A percentile compares a stretch with the other conserved stretches of the same genome.
Conservation (phyloP, 2,113 vertebrate species). For the Baryphthengus martii region DNA sequence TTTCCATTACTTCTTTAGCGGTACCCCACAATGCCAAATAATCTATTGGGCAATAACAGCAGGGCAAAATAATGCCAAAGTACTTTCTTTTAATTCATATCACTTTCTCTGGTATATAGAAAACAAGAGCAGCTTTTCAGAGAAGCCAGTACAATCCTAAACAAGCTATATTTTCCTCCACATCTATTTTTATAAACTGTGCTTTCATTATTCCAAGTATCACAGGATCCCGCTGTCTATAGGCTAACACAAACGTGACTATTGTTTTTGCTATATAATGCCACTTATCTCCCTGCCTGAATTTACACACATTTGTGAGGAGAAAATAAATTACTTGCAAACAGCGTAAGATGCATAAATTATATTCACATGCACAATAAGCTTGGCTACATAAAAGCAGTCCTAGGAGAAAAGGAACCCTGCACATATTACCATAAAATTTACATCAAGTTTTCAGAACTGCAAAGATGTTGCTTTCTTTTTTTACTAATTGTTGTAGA, state of each 20-base stretch:
- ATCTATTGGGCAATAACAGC: background rate
- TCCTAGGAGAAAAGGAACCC: background rate
- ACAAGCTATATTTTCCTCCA: background rate
- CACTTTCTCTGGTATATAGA: background rate
- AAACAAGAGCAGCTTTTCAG: background rate
- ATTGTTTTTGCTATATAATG: background rate
- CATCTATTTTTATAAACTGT: conserved; percentile 6
- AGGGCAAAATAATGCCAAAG: background rate
- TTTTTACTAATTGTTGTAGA: background rate
- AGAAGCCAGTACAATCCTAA: background rate
- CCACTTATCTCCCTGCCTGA: background rate
- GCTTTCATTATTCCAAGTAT: conserved; percentile 24
- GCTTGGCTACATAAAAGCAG: background rate
- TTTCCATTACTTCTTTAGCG: background rate
- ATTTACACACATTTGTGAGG: background rate
- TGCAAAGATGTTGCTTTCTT: background rate
- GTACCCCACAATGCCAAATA: background rate
- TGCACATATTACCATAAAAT: background rate
- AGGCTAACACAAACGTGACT: background rate
- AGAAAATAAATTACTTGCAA: background rate
- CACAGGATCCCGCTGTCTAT: background rate
- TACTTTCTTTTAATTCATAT: background rate
- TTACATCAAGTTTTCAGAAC: background rate
- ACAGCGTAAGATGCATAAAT: background rate
- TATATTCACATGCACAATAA: background rate